Base-by-base conservation (phyloP, 2,888 invertebrate species). In the Mayetiola destructor region DNA sequence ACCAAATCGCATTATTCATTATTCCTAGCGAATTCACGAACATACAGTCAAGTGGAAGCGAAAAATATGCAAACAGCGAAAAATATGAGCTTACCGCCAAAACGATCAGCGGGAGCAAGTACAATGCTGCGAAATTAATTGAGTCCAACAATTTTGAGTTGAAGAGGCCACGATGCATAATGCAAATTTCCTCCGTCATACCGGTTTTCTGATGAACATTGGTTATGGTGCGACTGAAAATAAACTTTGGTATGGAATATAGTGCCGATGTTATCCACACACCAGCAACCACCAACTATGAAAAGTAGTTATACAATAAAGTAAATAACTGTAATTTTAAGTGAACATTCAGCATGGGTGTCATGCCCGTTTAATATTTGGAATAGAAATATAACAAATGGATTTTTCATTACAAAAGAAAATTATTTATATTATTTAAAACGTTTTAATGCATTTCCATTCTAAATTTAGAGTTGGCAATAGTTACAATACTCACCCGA, bases 231-330 rank as follows among this genome's bases (percentile, higher is more conserved):
- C 85, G 84, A 62, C 87, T 87, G 76, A 86, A 88, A 62, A 88
- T 79, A 67, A 91, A 84, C 66, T 88, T 85, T 0, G 90, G 91
- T 2, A 84, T 82, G 60, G 88, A 88, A 73, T 89, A 89, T 1
- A 83, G 75, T 1, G 87, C 88, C 61, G 89, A 86, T 18, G 85
- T 78, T 56, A 88, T 75, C 91, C 91, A 91, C 5, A 90, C 89
- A 2, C 81, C 77, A 20, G 81, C 73, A 63, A 90, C 86, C 56
- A 86, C 85, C 66, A 85, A 67, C 85, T n/a, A n/a, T 86, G 75
- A 6, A 73, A 70, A 16, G 18, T 35, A 40, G 40, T 29, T 29
- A 14, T 48, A 21, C 29, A 30, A 36, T 12, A 57, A 57, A 27
- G 20, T 20, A 9, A 20, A n/a, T n/a, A n/a, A n/a, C n/a, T 54